phyloP scores from a whole-genome alignment of 2,888 invertebrate genomes.

The Anodontia alba region DNA sequence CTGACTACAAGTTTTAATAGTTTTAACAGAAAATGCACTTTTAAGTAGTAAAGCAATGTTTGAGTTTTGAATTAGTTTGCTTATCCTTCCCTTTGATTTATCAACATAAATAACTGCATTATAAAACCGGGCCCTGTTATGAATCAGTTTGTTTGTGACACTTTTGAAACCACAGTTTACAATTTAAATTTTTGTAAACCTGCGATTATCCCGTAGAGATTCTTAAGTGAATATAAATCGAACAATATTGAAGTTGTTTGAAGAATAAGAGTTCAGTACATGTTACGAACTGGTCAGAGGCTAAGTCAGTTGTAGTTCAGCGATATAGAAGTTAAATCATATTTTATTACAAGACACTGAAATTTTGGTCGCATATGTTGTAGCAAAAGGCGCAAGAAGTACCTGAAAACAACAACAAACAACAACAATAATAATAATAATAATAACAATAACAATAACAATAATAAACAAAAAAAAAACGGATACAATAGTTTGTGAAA shows the following conservation, averaged over 20 bases:
- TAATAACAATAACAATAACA: no score
- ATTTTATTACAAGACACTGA: no score
- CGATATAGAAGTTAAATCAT: no score
- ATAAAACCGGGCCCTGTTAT: constrained; percentile 13
- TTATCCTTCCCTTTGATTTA: not conserved
- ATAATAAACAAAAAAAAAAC: no score
- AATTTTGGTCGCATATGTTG: no score
- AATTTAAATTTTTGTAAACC: constrained; percentile 3
- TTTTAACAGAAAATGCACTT: constrained; percentile 1
- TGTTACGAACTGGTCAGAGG: no score
- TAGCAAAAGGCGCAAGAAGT: no score
- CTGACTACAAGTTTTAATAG: not conserved
- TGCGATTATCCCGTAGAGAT: not conserved
- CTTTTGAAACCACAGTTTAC: constrained; percentile 3
- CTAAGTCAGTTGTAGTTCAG: no score
- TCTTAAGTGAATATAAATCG: not conserved
- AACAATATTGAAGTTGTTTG: not conserved
- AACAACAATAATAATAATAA: no score
- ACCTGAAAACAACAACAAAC: no score
- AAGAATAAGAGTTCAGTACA: not conserved
- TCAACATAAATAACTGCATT: constrained; percentile 2
- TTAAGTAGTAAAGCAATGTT: constrained; percentile 10
- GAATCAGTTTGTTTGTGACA: constrained; percentile 3
- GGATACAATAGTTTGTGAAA: no score
- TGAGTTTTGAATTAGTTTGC: constrained; percentile 5